phyloP scores from a whole-genome alignment of 2,113 vertebrate genomes.

The Hipposideros armiger region DNA sequence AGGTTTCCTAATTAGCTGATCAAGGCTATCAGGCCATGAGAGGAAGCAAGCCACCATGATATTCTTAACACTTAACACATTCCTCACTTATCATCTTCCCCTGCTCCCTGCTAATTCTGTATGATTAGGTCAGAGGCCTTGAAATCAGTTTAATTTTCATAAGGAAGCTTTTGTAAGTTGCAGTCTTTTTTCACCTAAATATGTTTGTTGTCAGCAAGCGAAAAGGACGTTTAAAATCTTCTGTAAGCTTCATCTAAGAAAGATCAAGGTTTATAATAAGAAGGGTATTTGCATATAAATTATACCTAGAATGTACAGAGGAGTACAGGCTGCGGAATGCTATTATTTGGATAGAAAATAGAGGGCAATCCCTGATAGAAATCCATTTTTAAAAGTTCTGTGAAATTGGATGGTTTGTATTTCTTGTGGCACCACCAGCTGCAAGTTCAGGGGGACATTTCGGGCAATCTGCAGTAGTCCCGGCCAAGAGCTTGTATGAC shows the following conservation, averaged over 20 bases:
- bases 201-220: conserved; percentile 81
- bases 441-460: not conserved
- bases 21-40: not conserved
- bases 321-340: conserved; percentile 53
- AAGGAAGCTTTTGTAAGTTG: conserved; percentile 66
- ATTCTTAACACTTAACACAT: conserved; percentile 54
- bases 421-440: conserved; percentile 65
- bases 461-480: not conserved
- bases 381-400: conserved; percentile 58
- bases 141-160: conserved; percentile 69
- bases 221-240: conserved; percentile 77
- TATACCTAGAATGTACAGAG: conserved; percentile 64
- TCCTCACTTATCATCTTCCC: not conserved
- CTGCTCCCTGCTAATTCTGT: conserved; percentile 53
- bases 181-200: conserved; percentile 71
- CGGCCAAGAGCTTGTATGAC: conserved; percentile 23
- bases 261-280: conserved; percentile 69
- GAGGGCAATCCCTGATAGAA: conserved; percentile 67
- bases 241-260: conserved; percentile 70
- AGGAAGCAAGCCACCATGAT: conserved; percentile 60
- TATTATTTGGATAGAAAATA: conserved; percentile 71
- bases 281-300: conserved; percentile 84
- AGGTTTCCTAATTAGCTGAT: conserved; percentile 76
- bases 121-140: conserved; percentile 67
- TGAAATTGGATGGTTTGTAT: conserved; percentile 46